Evolutionary conservation across 2,113 vertebrate genomes (phyloP), one percentile per base, ranked within the genome.

Genomic region (Xiphophorus couchianus): DNA sequence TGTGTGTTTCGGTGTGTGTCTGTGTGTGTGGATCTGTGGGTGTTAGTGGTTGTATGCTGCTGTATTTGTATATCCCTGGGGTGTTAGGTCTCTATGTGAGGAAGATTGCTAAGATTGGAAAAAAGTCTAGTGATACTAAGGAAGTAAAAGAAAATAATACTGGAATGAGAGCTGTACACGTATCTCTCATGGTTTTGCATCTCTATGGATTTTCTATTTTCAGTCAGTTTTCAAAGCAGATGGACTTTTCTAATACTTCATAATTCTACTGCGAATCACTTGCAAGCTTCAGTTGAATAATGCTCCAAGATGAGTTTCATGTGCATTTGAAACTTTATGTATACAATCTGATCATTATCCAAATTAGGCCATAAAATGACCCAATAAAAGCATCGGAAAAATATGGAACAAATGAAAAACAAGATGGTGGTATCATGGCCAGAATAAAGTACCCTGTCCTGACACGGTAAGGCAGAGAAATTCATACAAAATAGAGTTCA

Each of bases 51-150:
- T 71, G 73, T 64, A 17, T 65, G n/a, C 67, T 37, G 66, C 11
- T 73, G 29, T 61, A 60, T 66, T 63, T 67, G 37, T 68, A 66
- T 28, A 66, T 67, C 25, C 42, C 71, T 74, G 76, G 61, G 31
- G 61, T 77, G 29, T 22, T 19, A 27, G 8, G 68, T 61, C 17
- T 29, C 35, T 83, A 61, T 10, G 60, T 79, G 35, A 51, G 61
- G 7, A 9, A 25, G 37, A 69, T 37, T 74, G 42, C 28, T 71
- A 28, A 64, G 4, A 19, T 17, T 48, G 63, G 29, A 19, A 27
- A 27, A 66, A 65, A 62, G 61, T 73, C 33, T 72, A 22, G 70
- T 69, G 69, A 28, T 10, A 54, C 66, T 74, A 78, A 82, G 72
- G 14, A 83, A 69, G 51, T 58, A 10, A 74, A 62, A 63, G 78